Evolutionary conservation across 2,888 invertebrate species (phyloP), one percentile per base, ranked within the genome.

Genomic region (Andrena haemorrhoa): DNA sequence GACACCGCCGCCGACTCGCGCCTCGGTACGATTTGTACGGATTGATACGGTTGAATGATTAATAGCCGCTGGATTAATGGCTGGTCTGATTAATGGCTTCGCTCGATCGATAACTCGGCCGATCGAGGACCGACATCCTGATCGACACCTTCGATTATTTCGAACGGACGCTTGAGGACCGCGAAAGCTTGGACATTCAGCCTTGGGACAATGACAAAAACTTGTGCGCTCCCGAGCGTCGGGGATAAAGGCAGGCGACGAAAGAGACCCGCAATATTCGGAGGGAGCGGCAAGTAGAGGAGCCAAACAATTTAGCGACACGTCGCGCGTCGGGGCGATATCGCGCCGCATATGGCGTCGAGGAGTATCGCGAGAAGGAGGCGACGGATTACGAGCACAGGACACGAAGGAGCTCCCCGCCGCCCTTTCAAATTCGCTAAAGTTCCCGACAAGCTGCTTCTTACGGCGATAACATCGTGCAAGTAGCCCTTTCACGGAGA

Each of bases 41-140:
- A 79, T 71, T 63, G 66, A 66, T 76, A 41, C 71, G 70, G 58
- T 75, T 64, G 7, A 20, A 49, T 69, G 63, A 79, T 79, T 58
- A 63, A 75, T 75, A 47, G 68, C 23, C 20, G 49, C 26, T 26
- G 26, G 65, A 77, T 72, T 51, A 61, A 77, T 72, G 6, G 58
- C n/a, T n/a, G 6, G 51, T 8, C 47, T 60, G 70, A 79, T 75
- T 60, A 65, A 79, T 75, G 8, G 63, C 7, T 10, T 0, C 2
- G 16, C 1, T 4, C 2, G 35, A 16, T 33, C 64, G 63, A 76
- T 61, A 26, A 10, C 29, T 23, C 16, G 47, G 47, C 47, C 47
- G 29, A 73, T 75, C 12, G 58, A 69, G 31, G 7, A 8, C 12
- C 31, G 41, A 23, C 56, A 26, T 23, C 12, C 7, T 4, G 41